Evolutionary conservation across 1,140 invertebrate genomes (phyloP).

Genomic region (Lanistes nyassanus): DNA sequence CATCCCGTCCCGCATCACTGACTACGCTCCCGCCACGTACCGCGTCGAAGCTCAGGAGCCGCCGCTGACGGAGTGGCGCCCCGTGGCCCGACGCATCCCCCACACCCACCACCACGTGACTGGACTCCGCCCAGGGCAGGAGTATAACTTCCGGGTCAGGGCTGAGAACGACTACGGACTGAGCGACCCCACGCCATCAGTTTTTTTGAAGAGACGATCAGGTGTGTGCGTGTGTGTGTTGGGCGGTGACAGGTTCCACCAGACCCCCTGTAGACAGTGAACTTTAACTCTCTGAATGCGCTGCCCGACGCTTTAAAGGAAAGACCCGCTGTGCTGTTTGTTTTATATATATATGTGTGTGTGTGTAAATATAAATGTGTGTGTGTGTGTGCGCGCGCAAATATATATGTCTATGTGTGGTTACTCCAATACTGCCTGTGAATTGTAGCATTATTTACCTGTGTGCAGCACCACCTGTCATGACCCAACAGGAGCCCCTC

Average conservation of each 20-base stretch:
- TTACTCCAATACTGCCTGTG: no score
- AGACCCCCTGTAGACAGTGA: no score
- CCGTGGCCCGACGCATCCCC: conserved; percentile 50
- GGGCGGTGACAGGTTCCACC: no score
- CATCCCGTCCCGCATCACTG: conserved; percentile 52
- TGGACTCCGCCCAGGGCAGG: conserved; percentile 52
- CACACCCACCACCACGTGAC: conserved; percentile 53
- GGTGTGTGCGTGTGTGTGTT: no score
- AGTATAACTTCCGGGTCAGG: conserved; percentile 57
- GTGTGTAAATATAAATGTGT: no score
- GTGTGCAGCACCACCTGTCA: conserved; percentile 46
- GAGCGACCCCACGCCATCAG: conserved; percentile 59
- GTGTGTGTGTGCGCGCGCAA: no score
- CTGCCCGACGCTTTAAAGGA: no score
- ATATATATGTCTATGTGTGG: no score
- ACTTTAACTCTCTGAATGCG: no score
- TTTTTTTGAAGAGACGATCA: conserved; percentile 49
- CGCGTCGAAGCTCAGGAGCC: conserved; percentile 47
- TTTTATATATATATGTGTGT: no score
- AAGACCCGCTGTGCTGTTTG: no score
- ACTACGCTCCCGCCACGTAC: conserved; percentile 59
- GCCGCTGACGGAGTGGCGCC: conserved; percentile 48
- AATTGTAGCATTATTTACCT: no score
- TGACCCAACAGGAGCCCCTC: conserved; percentile 53
- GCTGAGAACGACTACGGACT: conserved; percentile 87